Evolutionary conservation across 2,797 vertebrate genomes (phyloP).

Genomic region (Anableps anableps): DNA sequence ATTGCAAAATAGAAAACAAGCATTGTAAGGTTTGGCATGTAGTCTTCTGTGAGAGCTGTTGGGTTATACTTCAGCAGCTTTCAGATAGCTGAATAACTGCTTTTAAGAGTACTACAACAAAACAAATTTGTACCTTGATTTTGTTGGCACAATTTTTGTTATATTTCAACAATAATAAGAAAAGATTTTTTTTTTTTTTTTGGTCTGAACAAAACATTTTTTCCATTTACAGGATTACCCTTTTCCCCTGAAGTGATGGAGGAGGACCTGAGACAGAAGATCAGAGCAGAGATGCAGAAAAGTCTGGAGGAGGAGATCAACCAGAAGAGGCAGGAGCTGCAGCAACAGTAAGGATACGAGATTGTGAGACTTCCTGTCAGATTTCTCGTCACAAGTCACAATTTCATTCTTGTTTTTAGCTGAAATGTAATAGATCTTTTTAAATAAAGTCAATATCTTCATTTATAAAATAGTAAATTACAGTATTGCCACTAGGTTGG

Average conservation of each 20-base stretch:
- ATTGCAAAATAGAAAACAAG: not conserved
- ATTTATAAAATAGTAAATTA: not conserved
- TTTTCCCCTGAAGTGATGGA: slow-evolving; percentile 60
- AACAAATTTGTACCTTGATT: not conserved
- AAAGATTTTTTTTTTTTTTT: not conserved
- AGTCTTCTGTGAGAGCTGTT: too few relatives aligned
- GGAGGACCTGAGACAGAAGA: slow-evolving; percentile 65
- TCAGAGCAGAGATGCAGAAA: slow-evolving; percentile 70
- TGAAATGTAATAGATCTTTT: not conserved
- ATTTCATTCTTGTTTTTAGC: not conserved
- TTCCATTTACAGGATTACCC: slow-evolving; percentile 6
- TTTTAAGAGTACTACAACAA: not conserved
- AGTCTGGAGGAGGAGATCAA: slow-evolving; percentile 72
- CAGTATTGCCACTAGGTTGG: not conserved
- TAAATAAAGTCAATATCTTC: not conserved
- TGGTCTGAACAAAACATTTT: slow-evolving; percentile 1
- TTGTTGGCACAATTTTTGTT: not conserved
- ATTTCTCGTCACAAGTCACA: too few relatives aligned
- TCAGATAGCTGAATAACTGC: too few relatives aligned
- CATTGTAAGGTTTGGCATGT: not conserved
- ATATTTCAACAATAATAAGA: not conserved
- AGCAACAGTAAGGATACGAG: slow-evolving; percentile 65
- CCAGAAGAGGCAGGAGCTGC: slow-evolving; percentile 67
- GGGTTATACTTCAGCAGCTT: too few relatives aligned
- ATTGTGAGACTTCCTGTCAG: not conserved